phyloP scores from a whole-genome alignment of 2,113 vertebrate genomes.

The Sarotherodon lohbergeri region DNA sequence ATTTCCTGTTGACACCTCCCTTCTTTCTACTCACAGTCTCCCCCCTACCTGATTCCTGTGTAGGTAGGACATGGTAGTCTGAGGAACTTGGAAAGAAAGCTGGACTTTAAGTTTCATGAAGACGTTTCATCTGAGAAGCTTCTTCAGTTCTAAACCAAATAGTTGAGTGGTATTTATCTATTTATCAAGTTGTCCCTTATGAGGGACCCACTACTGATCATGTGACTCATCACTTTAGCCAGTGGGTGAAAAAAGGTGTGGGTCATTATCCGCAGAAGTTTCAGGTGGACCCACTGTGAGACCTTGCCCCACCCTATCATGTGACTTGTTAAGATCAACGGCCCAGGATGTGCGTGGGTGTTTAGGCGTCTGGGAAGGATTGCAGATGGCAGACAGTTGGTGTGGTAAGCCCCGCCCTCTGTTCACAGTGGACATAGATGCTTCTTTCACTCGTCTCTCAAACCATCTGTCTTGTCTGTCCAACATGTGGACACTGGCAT shows the following conservation, averaged over 20 bases:
- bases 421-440: neutral
- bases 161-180: neutral
- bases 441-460: neutral
- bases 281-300: neutral
- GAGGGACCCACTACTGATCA: neutral
- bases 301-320: neutral
- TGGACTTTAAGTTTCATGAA: neutral
- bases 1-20: neutral
- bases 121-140: neutral
- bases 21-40: neutral
- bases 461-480: neutral
- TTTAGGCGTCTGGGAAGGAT: neutral
- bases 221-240: neutral
- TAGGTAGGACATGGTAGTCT: neutral
- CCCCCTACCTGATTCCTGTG: neutral
- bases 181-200: neutral
- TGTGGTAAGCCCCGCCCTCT: neutral
- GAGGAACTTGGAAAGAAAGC: neutral
- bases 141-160: neutral
- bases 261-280: neutral
- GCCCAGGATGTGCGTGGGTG: neutral
- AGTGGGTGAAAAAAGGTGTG: neutral
- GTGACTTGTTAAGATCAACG: neutral
- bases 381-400: neutral
- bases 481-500: neutral